phyloP scores from a whole-genome alignment of 2,113 vertebrate species.

The Neodon shergylaensis region DNA sequence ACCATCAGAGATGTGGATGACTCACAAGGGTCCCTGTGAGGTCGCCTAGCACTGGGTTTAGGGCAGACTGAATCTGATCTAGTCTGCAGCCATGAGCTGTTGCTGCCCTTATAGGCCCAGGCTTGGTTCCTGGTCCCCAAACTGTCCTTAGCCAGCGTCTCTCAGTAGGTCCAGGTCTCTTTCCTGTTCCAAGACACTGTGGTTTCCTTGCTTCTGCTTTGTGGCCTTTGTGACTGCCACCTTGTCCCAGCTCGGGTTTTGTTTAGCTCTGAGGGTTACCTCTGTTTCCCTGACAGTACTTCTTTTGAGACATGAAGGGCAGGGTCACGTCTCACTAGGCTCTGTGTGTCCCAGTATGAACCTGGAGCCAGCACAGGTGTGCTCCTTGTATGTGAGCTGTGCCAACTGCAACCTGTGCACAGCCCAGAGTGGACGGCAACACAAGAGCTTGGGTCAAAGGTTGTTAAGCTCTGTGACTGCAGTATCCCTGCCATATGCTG shows the following conservation, averaged over 20 bases:
- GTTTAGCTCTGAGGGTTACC: neutral
- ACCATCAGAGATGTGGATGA: neutral
- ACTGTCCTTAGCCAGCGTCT: rapidly evolving
- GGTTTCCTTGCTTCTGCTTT: neutral
- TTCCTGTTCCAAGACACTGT: neutral
- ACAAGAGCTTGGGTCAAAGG: rapidly evolving
- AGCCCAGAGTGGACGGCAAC: rapidly evolving
- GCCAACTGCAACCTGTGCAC: rapidly evolving
- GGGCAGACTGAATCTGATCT: neutral
- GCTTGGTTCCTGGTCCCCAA: rapidly evolving
- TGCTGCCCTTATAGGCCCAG: neutral
- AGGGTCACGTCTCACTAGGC: neutral
- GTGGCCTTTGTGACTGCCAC: rapidly evolving
- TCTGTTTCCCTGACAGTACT: rapidly evolving
- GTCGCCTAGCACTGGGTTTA: rapidly evolving
- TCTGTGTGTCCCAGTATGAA: rapidly evolving
- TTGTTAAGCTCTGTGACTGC: neutral
- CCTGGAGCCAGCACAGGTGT: rapidly evolving
- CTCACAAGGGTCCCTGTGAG: neutral
- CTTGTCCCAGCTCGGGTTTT: neutral
- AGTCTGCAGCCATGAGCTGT: rapidly evolving
- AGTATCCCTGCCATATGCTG: rapidly evolving
- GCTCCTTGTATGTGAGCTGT: neutral
- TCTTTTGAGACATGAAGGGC: rapidly evolving
- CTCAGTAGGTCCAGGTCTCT: neutral